phyloP scores from a whole-genome alignment of 2,888 invertebrate genomes.

The Dynastes maya region DNA sequence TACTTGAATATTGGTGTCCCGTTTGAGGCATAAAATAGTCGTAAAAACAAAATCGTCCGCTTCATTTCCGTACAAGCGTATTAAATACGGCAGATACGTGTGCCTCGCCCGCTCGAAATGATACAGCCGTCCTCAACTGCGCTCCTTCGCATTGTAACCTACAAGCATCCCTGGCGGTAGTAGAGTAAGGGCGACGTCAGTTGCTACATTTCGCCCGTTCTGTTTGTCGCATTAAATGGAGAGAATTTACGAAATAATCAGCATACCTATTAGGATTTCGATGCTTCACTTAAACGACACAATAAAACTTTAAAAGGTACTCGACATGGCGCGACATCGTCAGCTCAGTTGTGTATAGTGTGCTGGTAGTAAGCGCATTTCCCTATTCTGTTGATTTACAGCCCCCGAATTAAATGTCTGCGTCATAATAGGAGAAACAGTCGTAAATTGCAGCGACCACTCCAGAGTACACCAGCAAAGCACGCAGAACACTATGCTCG shows the following conservation, averaged over 20 bases:
- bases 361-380: slow-evolving; percentile 29
- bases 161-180: background rate
- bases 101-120: no score
- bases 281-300: slow-evolving; percentile 38
- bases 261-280: slow-evolving; percentile 49
- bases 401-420: slow-evolving; percentile 45
- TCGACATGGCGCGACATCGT: slow-evolving; percentile 19
- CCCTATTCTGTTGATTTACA: slow-evolving; percentile 42
- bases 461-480: no score
- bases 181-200: background rate
- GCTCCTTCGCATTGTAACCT: background rate
- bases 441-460: slow-evolving; percentile 37
- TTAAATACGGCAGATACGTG: slow-evolving; percentile 27
- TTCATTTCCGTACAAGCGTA: slow-evolving; percentile 28
- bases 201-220: slow-evolving; percentile 4
- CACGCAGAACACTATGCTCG: no score
- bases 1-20: slow-evolving; percentile 28
- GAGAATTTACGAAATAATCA: slow-evolving; percentile 49
- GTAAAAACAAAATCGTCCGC: slow-evolving; percentile 31
- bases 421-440: slow-evolving; percentile 37
- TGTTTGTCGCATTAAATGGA: slow-evolving; percentile 26
- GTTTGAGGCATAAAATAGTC: slow-evolving; percentile 33
- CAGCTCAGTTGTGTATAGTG: background rate
- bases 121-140: no score
- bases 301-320: slow-evolving; percentile 48